Percentiles rank a stretch among this genome's conserved stretches.
Evolutionary conservation across 2,888 invertebrate species (phyloP).

Genomic region (Incurvaria masculella): DNA sequence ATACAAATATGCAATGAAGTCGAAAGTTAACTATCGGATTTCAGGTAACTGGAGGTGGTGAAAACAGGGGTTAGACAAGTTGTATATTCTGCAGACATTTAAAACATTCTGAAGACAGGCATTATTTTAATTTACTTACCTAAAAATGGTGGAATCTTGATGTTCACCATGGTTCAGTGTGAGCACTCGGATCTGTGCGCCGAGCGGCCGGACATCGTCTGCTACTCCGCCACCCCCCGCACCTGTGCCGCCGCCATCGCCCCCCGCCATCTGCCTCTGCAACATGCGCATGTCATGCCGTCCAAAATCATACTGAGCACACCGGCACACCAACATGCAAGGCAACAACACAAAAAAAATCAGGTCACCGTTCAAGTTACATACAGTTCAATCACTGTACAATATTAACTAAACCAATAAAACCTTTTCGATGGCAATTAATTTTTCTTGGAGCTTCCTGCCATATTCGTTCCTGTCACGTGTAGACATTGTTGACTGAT

Average conservation of each 20-base stretch:
- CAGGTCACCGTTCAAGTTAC: background rate
- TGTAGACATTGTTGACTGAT: slow-evolving; percentile 28
- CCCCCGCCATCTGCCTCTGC: slow-evolving; percentile 45
- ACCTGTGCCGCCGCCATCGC: slow-evolving; percentile 14
- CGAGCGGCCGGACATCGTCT: slow-evolving; percentile 8
- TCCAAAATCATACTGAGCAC: too few species aligned
- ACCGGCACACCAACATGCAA: background rate
- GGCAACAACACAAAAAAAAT: background rate
- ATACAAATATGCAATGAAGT: too few species aligned
- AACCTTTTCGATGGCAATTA: slow-evolving; percentile 35
- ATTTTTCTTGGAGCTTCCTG: slow-evolving; percentile 33
- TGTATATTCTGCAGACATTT: too few species aligned
- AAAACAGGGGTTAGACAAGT: too few species aligned
- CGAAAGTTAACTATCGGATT: too few species aligned
- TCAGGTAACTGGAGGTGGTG: too few species aligned
- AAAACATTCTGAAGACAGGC: too few species aligned
- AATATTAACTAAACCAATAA: background rate
- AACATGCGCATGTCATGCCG: background rate
- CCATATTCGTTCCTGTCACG: slow-evolving; percentile 30
- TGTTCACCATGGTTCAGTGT: slow-evolving; percentile 74
- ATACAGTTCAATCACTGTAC: too few species aligned
- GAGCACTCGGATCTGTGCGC: slow-evolving; percentile 56
- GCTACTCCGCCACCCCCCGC: background rate
- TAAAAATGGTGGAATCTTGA: slow-evolving; percentile 69
- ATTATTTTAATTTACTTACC: too few species aligned